Evolutionary conservation across 2,888 invertebrate genomes (phyloP).

Genomic region (Megalurothrips usitatus): DNA sequence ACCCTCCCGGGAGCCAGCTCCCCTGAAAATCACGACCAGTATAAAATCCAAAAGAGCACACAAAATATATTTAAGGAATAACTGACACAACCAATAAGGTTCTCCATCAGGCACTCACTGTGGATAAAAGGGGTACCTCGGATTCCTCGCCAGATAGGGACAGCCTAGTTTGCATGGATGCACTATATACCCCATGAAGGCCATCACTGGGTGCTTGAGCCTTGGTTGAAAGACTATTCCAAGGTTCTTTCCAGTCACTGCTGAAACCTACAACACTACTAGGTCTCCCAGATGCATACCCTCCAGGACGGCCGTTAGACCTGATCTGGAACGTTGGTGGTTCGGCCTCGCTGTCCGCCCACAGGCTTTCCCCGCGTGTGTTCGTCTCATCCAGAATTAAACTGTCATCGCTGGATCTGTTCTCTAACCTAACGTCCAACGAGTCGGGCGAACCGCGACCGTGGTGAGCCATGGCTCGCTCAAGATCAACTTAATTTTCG

Average conservation of each 20-base stretch:
- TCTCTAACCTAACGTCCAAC: neutral
- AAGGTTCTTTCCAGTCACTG: neutral
- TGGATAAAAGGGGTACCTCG: neutral
- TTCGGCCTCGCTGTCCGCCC: neutral
- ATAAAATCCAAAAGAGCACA: neutral
- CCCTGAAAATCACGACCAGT: neutral
- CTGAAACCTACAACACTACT: neutral
- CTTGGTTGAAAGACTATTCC: neutral
- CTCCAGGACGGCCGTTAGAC: neutral
- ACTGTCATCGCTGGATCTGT: neutral
- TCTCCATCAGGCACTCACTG: neutral
- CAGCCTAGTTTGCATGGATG: neutral
- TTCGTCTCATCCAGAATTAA: constrained; percentile 1
- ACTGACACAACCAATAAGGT: neutral
- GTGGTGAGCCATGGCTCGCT: neutral
- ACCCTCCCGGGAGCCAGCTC: constrained; percentile 37
- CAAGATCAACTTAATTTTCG: neutral
- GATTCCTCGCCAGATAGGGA: neutral
- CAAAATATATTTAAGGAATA: neutral
- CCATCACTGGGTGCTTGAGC: neutral
- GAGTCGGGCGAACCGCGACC: neutral
- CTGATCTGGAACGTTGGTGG: neutral
- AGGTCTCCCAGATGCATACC: neutral
- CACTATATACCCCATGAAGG: neutral
- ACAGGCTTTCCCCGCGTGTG: neutral